A percentile compares a stretch with the other conserved stretches of the same genome.
Evolutionary conservation across 2,113 vertebrate species (phyloP).

Genomic region (Gavialis gangeticus): DNA sequence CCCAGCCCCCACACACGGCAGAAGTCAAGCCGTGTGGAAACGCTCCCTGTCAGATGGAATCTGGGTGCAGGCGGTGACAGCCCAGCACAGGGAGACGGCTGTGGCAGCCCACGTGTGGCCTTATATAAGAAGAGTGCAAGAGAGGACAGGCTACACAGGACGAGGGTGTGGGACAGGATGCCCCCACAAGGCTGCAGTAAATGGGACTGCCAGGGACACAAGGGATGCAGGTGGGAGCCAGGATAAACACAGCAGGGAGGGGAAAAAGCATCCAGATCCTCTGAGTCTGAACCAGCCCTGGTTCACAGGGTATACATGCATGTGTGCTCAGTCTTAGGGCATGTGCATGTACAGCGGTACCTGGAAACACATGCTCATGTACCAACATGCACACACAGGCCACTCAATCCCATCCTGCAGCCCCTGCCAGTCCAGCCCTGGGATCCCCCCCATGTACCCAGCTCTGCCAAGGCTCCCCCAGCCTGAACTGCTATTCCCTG

Average conservation of each 20-base stretch:
- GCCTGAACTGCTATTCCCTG: no score
- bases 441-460: no score
- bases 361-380: fast-evolving
- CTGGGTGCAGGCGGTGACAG: constrained; percentile 65
- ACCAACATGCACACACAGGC: not conserved
- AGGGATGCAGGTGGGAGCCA: no score
- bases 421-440: not conserved
- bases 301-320: fast-evolving
- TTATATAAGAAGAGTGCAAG: constrained; percentile 73
- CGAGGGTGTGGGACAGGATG: constrained; percentile 10
- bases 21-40: constrained; percentile 57
- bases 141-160: constrained; percentile 39
- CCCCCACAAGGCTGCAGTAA: not conserved
- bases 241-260: not conserved
- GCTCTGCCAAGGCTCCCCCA: no score
- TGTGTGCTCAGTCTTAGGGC: not conserved
- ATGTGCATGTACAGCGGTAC: fast-evolving
- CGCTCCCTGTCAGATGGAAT: constrained; percentile 71
- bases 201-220: no score
- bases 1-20: not conserved
- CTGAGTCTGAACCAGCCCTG: not conserved
- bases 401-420: not conserved
- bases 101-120: constrained; percentile 51
- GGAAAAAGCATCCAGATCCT: no score
- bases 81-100: not conserved